Evolutionary conservation across 37 sponge, comb jelly and placozoan genomes (phyloP), one percentile per base, ranked within the genome.

Genomic region (Trichoplax adhaerens): DNA sequence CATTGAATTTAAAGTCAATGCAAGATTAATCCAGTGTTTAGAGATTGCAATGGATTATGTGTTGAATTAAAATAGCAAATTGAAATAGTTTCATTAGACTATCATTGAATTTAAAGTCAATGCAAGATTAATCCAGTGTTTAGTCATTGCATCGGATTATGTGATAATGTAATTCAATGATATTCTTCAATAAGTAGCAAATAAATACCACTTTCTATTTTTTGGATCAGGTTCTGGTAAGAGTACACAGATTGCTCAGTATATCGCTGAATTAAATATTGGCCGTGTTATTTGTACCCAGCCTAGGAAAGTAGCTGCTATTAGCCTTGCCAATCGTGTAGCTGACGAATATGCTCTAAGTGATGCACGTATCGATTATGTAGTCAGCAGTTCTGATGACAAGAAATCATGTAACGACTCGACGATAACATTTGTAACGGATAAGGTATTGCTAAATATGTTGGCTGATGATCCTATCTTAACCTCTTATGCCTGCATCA

Each of bases 201-300:
- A 29, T 29, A 29, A 29, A 29, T 29, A 29, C 29, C 29, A 29
- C 29, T 29, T 91, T 70, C 74, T 91, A 4, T 78, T 83, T 73
- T 86, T 82, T n/a, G 87, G 86, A 76, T 86, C 91, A 57, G 91
- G 91, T 0, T 91, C 88, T 46, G 88, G 93, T 8, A 91, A 91
- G 72, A 91, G 88, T 71, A 91, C 93, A 29, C 93, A 91, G 72
- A 52, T 91, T 4, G 83, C 82, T 1, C 93, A 91, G 68, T 91
- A 87, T 75, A 81, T 78, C 2, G 78, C 71, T 47, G 29, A 29
- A 29, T 29, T 29, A 29, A 29, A 29, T 29, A 29, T 29, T 29
- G 29, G 29, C 29, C 29, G 29, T 29, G 29, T 29, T 29, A 29
- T 29, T 29, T 86, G 88, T 53, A 86, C 93, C 49, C 88, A 91